These are phyloP conservation scores for Maccullochella peelii DNA, from an alignment of 2,113 vertebrate genomes.

Conservation along the genomic window DNA sequence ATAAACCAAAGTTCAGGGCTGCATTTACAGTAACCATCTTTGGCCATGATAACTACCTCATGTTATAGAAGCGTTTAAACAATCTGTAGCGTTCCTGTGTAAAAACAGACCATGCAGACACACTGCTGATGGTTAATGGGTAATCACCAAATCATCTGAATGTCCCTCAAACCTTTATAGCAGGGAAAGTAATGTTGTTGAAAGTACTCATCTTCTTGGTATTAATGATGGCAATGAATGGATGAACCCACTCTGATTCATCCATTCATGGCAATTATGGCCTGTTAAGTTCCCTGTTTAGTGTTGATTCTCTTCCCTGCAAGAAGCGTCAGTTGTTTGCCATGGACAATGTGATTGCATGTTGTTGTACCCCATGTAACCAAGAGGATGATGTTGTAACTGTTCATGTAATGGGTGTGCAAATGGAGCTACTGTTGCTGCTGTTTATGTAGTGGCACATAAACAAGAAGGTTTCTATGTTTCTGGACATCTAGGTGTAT, in stretches of 20 bases:
- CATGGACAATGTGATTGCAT: not conserved
- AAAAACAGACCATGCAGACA: not conserved
- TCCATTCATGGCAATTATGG: not conserved
- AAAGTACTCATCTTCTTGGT: conserved; percentile 3
- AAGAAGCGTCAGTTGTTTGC: not conserved
- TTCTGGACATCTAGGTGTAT: not conserved
- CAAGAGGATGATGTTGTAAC: not conserved
- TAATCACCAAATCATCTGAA: not conserved
- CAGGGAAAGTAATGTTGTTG: conserved; percentile 1
- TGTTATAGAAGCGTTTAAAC: not conserved
- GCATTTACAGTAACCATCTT: not conserved
- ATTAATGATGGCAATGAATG: not conserved
- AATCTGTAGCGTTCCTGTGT: not conserved
- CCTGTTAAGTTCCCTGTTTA: not conserved
- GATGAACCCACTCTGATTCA: not conserved
- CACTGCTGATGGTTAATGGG: not conserved
- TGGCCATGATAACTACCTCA: not conserved
- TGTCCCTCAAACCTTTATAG: not conserved
- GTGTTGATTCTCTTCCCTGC: not conserved
- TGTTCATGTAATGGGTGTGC: not conserved
- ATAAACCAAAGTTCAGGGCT: not conserved
- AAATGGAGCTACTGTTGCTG: not conserved
- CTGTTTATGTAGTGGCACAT: not conserved
- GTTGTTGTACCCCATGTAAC: not conserved
- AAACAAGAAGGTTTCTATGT: not conserved